Conservation (phyloP, 2,888 invertebrate genomes). For the Rhopalosiphum nymphaeae region DNA sequence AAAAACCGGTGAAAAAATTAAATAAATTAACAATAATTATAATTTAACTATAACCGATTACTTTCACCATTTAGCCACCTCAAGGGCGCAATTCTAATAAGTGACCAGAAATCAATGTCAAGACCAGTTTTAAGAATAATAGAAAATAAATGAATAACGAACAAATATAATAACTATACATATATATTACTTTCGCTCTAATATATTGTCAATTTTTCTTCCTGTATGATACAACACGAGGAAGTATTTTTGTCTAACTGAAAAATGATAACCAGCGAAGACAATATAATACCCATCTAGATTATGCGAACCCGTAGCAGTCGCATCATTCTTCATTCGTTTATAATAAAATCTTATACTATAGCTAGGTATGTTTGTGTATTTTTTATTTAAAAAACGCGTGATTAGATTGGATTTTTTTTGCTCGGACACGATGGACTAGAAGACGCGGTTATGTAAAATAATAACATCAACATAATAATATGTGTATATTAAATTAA, state of each 20-base stretch:
- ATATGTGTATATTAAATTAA: slow-evolving; percentile 40
- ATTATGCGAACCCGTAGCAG: background rate
- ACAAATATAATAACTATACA: background rate
- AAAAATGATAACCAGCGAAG: background rate
- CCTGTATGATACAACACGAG: slow-evolving; percentile 29
- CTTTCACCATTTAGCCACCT: slow-evolving; percentile 38
- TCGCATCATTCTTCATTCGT: background rate
- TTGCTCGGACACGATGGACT: background rate
- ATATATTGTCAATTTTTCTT: slow-evolving; percentile 27
- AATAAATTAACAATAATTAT: slow-evolving; percentile 34
- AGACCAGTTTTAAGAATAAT: slow-evolving; percentile 48
- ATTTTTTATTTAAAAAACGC: background rate
- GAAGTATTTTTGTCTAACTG: background rate
- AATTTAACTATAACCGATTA: background rate
- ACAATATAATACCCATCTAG: background rate
- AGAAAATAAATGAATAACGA: background rate
- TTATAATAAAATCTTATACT: background rate
- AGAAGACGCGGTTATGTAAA: slow-evolving; percentile 30
- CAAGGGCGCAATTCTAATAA: slow-evolving; percentile 33
- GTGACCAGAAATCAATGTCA: slow-evolving; percentile 60
- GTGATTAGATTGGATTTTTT: background rate
- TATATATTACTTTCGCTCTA: slow-evolving; percentile 44
- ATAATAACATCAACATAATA: slow-evolving; percentile 43
- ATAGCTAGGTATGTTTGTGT: background rate
- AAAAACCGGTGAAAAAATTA: background rate